Base-by-base conservation (phyloP, 2,113 vertebrate species). In the Megaceryle maxima region DNA sequence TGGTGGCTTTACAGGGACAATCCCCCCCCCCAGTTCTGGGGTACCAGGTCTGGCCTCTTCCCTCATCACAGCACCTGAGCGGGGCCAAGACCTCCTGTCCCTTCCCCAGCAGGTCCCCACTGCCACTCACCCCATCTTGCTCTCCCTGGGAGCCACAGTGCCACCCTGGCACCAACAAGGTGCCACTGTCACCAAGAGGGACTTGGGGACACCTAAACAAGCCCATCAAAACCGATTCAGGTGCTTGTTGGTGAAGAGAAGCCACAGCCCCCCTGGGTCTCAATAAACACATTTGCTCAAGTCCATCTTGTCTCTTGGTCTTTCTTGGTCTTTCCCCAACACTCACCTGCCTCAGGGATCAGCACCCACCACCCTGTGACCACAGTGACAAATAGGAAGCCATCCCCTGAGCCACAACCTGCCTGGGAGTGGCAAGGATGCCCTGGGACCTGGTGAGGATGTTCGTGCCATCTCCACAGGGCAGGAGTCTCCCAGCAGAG, bases 381-480 rank as follows among this genome's bases (percentile, higher is more conserved):
- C 22, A 13, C 0, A 2, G 64, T 24, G 48, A 59, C 67, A 60
- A 60, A 55, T 1, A 9, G 26, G 29, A 59, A 48, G 37, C 16
- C 9, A 1, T 11, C 6, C 20, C 46, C 12, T 25, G 33, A 53
- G 62, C 60, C 84, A 78, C 37, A 3, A 1, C 6, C 15, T 19
- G 57, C 9, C 13, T 22, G 44, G 39, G 75, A 62, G 72, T 78
- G 82, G 60, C 6, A 0, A 75, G n/a, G 44, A 37, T 64, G 25
- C 51, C 26, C 51, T 28, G 51, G 51, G 51, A 28, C 26, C 51
- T 41, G 57, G 4, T 0, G 0, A 18, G 66, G 62, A 8, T 26
- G 33, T 26, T 62, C 2, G 2, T 9, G 39, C 6, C 21, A 20
- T 2, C 28, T 25, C 75, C 1, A 1, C 15, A 11, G 7, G 8